A percentile compares a stretch with the other conserved stretches of the same genome.
Evolutionary conservation across 2,797 vertebrate genomes (phyloP).

Genomic region (Threskiornis aethiopicus): DNA sequence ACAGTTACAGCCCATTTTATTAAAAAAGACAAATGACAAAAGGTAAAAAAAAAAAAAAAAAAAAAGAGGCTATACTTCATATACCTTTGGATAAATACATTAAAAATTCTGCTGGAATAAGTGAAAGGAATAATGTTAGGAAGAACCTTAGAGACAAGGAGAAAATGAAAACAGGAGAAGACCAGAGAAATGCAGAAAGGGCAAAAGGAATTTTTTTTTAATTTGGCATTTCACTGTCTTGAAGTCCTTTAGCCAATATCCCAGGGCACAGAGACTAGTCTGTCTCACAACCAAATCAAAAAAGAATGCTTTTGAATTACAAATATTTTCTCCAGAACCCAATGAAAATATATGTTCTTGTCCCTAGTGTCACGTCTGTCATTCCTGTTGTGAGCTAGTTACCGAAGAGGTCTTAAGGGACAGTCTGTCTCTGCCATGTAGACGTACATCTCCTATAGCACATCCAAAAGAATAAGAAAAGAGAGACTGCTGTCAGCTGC

Average conservation of each 20-base stretch:
- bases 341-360: not conserved
- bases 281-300: not conserved
- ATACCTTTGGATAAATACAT: not conserved
- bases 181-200: not conserved
- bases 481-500: not conserved
- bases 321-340: not conserved
- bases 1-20: not conserved
- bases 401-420: conserved; percentile 2
- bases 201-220: not conserved
- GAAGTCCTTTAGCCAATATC: not conserved
- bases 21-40: not conserved
- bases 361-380: not conserved
- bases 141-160: not conserved
- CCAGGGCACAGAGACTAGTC: not conserved
- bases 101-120: not conserved
- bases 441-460: not conserved
- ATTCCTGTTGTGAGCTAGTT: not conserved
- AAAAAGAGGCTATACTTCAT: not conserved
- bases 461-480: not conserved
- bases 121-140: not conserved
- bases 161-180: not conserved
- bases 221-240: not conserved
- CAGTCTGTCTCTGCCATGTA: not conserved
- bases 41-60: not conserved
- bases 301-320: not conserved